A percentile compares a stretch with the other conserved stretches of the same genome.
Conservation (phyloP, 2,113 vertebrate genomes). For the Falco punctatus region DNA sequence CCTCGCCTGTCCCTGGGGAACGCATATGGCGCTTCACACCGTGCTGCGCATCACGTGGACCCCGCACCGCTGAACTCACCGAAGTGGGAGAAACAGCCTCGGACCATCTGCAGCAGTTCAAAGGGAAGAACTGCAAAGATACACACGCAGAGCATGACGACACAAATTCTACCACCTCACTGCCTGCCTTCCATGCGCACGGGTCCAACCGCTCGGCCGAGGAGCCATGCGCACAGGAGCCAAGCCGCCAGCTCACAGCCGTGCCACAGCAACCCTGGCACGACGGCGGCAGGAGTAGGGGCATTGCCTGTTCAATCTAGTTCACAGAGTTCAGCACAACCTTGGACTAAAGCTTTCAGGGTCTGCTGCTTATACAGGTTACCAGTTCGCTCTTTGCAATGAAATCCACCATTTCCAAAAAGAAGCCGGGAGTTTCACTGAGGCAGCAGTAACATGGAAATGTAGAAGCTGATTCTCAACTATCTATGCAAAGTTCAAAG, state of each 20-base stretch:
- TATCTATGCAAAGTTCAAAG: not conserved
- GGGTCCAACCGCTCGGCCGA: not conserved
- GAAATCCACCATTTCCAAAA: not conserved
- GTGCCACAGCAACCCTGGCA: not conserved
- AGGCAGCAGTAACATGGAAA: not conserved
- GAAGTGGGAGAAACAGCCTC: not conserved
- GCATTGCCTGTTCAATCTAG: not conserved
- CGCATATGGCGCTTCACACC: accelerated
- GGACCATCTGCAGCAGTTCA: not conserved
- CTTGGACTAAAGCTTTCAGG: not conserved
- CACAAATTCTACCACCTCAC: not conserved
- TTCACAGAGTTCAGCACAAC: not conserved
- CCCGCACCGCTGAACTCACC: accelerated
- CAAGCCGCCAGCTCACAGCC: not conserved
- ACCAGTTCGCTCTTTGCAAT: not conserved
- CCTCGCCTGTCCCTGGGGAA: not conserved
- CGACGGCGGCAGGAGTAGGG: accelerated
- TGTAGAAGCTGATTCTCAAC: not conserved
- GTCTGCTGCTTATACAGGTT: not conserved
- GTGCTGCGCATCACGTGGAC: accelerated
- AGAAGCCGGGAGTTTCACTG: not conserved
- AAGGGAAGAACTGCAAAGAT: not conserved
- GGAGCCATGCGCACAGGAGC: not conserved
- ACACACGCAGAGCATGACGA: accelerated
- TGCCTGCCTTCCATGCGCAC: not conserved